These are phyloP conservation scores for Ploceus nigricollis DNA, from an alignment of 2,113 vertebrate species.

Conservation along the genomic window DNA sequence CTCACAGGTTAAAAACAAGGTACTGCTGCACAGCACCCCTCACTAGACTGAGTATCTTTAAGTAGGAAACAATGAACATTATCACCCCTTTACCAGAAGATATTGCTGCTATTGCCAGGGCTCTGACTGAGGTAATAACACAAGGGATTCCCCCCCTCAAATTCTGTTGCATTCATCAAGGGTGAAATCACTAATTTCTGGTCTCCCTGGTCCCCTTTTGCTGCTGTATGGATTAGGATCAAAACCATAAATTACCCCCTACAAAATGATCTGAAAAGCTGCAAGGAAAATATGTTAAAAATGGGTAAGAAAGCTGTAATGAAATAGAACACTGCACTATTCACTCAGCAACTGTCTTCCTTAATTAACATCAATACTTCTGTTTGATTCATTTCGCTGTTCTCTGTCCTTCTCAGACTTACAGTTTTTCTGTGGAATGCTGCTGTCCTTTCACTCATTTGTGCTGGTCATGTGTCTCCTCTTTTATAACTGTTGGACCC, in stretches of 20 bases:
- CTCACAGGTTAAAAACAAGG: not conserved
- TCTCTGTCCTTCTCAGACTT: not conserved
- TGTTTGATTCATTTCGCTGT: not conserved
- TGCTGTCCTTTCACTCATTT: not conserved
- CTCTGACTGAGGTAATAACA: not conserved
- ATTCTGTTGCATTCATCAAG: not conserved
- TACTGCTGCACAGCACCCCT: not conserved
- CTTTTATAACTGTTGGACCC: not conserved
- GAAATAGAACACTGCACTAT: constrained; percentile 26
- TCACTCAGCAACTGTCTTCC: not conserved
- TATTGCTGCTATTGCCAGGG: not conserved
- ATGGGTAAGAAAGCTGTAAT: not conserved
- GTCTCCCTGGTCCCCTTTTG: not conserved
- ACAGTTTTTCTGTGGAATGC: not conserved
- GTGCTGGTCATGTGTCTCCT: not conserved
- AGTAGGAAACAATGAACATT: not conserved
- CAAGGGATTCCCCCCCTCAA: not conserved
- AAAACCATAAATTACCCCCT: not conserved
- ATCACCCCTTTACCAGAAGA: not conserved
- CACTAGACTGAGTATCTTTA: not conserved
- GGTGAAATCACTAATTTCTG: not conserved
- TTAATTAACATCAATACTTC: not conserved
- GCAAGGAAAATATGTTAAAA: not conserved
- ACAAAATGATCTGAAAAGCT: not conserved
- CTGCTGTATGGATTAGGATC: not conserved